Percentiles rank a stretch among this genome's conserved stretches.
phyloP scores from a whole-genome alignment of 2,888 invertebrate species.

The Listrodromus nycthemerus region DNA sequence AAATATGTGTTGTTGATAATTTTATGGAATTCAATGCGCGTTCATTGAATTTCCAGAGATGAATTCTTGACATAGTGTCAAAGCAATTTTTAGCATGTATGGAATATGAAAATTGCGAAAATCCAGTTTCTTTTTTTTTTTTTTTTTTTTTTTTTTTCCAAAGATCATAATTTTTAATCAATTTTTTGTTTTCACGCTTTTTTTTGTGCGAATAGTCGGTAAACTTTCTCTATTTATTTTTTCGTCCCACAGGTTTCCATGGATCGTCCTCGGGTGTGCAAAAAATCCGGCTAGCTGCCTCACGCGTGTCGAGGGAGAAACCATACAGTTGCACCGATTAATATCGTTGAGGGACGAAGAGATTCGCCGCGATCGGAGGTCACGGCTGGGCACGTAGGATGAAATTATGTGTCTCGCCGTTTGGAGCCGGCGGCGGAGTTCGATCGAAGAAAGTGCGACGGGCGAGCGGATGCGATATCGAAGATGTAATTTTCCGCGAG shows the following conservation, averaged over 20 bases:
- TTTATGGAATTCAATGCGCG: too few species aligned
- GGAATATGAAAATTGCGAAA: too few species aligned
- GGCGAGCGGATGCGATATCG: conserved; percentile 58
- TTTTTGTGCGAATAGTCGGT: too few species aligned
- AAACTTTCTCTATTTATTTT: too few species aligned
- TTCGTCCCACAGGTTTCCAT: too few species aligned
- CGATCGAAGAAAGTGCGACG: conserved; percentile 64
- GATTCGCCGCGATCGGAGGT: conserved; percentile 46
- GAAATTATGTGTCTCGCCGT: conserved; percentile 46
- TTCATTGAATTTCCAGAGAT: too few species aligned
- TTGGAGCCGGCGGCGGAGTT: conserved; percentile 39
- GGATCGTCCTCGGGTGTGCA: too few species aligned
- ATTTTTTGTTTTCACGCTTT: background rate
- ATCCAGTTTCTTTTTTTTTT: background rate
- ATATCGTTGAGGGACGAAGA: conserved; percentile 2
- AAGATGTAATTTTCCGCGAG: conserved; percentile 58
- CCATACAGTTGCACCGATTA: conserved; percentile 4
- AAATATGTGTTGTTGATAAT: too few species aligned
- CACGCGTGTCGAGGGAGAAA: background rate
- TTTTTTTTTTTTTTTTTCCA: conserved; percentile 7
- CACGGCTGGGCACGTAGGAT: conserved; percentile 16
- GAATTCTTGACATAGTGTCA: too few species aligned
- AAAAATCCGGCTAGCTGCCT: background rate
- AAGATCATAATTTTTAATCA: too few species aligned
- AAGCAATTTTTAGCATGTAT: too few species aligned